A percentile compares a stretch with the other conserved stretches of the same genome.
These are phyloP conservation scores for Acanthaster planci DNA, from an alignment of 35 echinoderm and acorn worm genomes.

Conservation along the genomic window DNA sequence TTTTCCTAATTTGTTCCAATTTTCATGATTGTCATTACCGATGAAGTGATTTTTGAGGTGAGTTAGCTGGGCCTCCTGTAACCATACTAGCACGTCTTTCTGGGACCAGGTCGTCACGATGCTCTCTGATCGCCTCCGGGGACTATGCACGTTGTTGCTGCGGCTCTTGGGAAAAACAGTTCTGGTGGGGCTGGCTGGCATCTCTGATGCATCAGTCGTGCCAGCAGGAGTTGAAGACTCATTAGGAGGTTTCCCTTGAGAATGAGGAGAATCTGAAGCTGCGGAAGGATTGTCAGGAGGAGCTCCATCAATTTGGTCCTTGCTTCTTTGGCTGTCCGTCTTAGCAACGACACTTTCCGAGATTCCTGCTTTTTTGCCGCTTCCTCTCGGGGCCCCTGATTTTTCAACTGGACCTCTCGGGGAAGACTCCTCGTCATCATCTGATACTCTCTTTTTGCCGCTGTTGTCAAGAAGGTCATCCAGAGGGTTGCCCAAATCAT, in stretches of 20 bases:
- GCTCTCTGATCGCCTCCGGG: background rate
- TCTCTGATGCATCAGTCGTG: background rate
- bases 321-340: background rate
- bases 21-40: background rate
- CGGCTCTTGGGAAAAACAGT: slow-evolving; percentile 18
- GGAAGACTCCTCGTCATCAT: background rate
- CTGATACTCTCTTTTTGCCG: background rate
- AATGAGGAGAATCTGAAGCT: background rate
- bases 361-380: background rate
- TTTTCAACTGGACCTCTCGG: background rate
- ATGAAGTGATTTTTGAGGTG: slow-evolving; percentile 43
- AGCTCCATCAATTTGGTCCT: background rate
- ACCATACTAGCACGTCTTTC: slow-evolving; percentile 39
- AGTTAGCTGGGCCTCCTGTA: slow-evolving; percentile 32
- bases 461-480: slow-evolving; percentile 12
- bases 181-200: background rate
- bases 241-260: background rate
- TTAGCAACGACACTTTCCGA: background rate
- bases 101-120: slow-evolving; percentile 26
- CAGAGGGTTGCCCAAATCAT: background rate
- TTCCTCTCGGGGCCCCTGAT: background rate
- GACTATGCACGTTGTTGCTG: background rate
- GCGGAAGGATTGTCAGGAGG: background rate
- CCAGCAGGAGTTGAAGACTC: background rate
- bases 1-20: no score